These are phyloP conservation scores for Caenorhabditis uteleia DNA, from an alignment of 2,888 invertebrate genomes.

Conservation along the genomic window DNA sequence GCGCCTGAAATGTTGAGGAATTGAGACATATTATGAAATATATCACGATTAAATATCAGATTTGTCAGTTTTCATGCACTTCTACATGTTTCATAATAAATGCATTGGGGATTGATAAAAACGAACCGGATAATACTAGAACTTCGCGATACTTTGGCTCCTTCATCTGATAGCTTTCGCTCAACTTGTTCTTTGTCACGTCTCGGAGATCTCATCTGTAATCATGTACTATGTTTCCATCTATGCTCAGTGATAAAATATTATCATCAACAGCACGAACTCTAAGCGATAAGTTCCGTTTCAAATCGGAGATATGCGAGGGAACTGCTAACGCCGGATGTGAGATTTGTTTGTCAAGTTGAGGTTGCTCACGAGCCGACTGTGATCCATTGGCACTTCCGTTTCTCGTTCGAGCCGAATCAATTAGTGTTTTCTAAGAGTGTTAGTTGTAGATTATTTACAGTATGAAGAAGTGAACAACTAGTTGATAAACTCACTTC, in stretches of 20 bases:
- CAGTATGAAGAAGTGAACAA: too few species aligned
- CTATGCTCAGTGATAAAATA: neutral
- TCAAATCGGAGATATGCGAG: slow-evolving; percentile 38
- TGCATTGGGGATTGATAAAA: neutral
- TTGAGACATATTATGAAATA: neutral
- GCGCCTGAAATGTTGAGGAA: slow-evolving; percentile 27
- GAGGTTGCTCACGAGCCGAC: slow-evolving; percentile 22
- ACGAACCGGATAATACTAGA: slow-evolving; percentile 40
- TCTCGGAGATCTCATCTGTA: slow-evolving; percentile 51
- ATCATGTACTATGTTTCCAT: neutral
- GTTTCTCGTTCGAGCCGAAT: too few species aligned
- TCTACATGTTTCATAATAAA: neutral
- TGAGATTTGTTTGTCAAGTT: slow-evolving; percentile 41
- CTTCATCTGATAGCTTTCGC: slow-evolving; percentile 41
- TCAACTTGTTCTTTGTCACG: slow-evolving; percentile 42
- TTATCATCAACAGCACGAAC: slow-evolving; percentile 27
- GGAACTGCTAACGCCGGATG: slow-evolving; percentile 41
- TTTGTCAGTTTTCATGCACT: too few species aligned
- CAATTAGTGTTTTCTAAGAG: too few species aligned
- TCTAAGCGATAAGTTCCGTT: slow-evolving; percentile 50
- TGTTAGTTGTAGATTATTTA: neutral
- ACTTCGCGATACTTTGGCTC: slow-evolving; percentile 42
- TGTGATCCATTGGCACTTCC: slow-evolving; percentile 17
- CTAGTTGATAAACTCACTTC: slow-evolving; percentile 6
- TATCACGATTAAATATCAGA: neutral